These are phyloP conservation scores for Temnothorax unifasciatus DNA, from an alignment of 2,888 invertebrate genomes.

Conservation along the genomic window DNA sequence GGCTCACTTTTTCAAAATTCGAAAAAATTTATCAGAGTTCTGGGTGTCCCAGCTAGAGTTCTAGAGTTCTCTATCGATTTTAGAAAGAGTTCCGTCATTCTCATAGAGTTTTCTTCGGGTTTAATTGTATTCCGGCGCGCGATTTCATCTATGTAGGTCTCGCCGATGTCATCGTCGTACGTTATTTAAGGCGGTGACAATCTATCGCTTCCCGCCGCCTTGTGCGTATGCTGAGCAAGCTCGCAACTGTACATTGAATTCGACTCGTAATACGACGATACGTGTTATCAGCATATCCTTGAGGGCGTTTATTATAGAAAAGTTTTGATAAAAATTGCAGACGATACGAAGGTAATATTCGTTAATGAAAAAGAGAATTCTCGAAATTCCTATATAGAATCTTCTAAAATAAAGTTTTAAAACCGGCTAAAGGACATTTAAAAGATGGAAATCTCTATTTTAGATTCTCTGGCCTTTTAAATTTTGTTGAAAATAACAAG, in stretches of 20 bases:
- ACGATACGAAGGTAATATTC: background rate
- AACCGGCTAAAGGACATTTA: background rate
- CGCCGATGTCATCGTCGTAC: conserved; percentile 22
- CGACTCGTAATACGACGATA: background rate
- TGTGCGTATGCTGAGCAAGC: background rate
- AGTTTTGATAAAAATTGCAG: background rate
- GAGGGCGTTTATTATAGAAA: background rate
- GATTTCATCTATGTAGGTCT: conserved; percentile 52
- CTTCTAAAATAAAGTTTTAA: background rate
- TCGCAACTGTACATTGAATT: conserved; percentile 11
- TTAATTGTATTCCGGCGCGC: conserved; percentile 6
- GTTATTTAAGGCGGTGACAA: conserved; percentile 47
- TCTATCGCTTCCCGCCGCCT: background rate
- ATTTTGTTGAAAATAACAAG: background rate
- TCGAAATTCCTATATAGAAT: background rate
- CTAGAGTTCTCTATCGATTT: no score
- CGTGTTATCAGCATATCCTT: conserved; percentile 17
- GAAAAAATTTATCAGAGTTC: no score
- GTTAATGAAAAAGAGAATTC: background rate
- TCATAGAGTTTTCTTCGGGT: background rate
- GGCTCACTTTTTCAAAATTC: no score
- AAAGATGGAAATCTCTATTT: background rate
- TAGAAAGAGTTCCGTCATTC: no score
- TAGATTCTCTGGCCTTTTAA: background rate
- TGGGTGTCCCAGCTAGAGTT: no score